Evolutionary conservation across 2,797 vertebrate species (phyloP), one percentile per base, ranked within the genome.

Genomic region (Helostoma temminkii): DNA sequence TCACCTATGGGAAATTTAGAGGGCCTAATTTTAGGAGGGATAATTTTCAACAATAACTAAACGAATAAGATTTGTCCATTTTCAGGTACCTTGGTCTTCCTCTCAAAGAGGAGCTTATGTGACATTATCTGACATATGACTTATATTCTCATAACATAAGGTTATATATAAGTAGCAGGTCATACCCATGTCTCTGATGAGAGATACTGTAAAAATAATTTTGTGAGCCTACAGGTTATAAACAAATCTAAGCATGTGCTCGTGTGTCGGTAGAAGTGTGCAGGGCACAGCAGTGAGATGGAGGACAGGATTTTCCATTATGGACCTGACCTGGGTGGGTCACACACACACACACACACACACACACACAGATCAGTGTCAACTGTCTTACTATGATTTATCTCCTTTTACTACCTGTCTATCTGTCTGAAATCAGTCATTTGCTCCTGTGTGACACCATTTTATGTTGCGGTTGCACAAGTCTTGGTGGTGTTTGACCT

Each of bases 231-330:
- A n/a, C n/a, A n/a, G n/a, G n/a, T n/a, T n/a, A n/a, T n/a, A n/a
- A n/a, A n/a, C n/a, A n/a, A n/a, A n/a, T n/a, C n/a, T 28, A 18
- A 30, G 48, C 41, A 21, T 57, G 30, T 37, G 53, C 49, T 18
- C 16, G 30, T 53, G 28, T 50, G 9, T 58, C 5, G 28, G 26
- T 61, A 8, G 32, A 34, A 21, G 71, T 49, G 63, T 48, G 78
- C 74, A 78, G 69, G 69, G 66, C 66, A 82, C 15, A 77, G 52
- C 66, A 54, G 66, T 72, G 81, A 81, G 71, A 83, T 71, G 64
- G 65, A 82, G 82, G 57, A 80, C 71, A 83, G 80, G 81, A 84
- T 81, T 80, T 84, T 83, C 78, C 68, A 84, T 86, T 84, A 86
- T 83, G 67, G 80, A 83, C 78, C 63, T 83, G 84, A 88, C 86